Base-by-base conservation (phyloP, 2,888 invertebrate species). In the Xestia rhomboidea region DNA sequence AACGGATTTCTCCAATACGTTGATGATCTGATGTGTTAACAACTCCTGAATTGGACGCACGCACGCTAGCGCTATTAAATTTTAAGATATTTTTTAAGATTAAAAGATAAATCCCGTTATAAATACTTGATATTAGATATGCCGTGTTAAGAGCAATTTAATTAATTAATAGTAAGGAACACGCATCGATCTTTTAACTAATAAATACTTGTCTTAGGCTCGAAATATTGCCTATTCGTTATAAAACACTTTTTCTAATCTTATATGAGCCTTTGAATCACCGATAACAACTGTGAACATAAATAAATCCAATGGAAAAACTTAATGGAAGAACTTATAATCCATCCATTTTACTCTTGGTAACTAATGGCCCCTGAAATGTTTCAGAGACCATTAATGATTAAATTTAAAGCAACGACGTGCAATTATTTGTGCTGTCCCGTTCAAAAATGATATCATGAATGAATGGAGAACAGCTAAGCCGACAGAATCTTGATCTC, bases 1-100 rank as follows among this genome's bases (percentile, higher is more conserved):
- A 93, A 91, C 93, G 91, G 93, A 91, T 94, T 94, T 93, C 94
- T 91, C 93, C 92, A 83, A 91, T 91, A 90, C 87, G 83, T 83
- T 89, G 81, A 87, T 84, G 81, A 85, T 89, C 89, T 87, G 86
- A 89, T 89, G 81, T 86, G 82, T 87, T 82, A 89, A 88, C 86
- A 83, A 83, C 89, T 90, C 88, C 89, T 90, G 90, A 90, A 93
- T 92, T 90, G 89, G 86, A 88, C 79, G 81, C 85, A 87, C 80
- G 85, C 92, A 93, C 93, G 93, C 93, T 90, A 89, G 82, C 81
- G 74, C 87, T 78, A 87, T 88, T 85, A 86, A 83, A 81, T 81
- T 83, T 82, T 83, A 79, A 76, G 72, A 85, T 80, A 81, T 79
- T 80, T 82, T 82, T 77, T 68, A 34, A 87, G 80, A 77, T 81